phyloP scores from a whole-genome alignment of 1,140 invertebrate species.

The Caenorhabditis briggsae region DNA sequence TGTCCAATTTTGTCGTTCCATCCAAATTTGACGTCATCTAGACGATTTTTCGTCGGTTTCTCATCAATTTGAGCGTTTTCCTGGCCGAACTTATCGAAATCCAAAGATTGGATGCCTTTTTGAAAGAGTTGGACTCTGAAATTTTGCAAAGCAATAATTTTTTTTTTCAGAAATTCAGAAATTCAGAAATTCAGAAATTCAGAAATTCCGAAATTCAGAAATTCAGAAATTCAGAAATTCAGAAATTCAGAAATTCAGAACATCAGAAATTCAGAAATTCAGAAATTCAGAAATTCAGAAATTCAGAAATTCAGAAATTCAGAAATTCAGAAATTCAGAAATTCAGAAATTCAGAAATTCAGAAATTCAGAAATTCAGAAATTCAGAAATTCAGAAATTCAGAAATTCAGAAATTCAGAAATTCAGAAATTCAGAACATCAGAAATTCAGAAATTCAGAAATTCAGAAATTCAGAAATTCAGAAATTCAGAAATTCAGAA shows the following conservation, averaged over 20 bases:
- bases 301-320: background rate
- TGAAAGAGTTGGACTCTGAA: constrained; percentile 36
- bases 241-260: background rate
- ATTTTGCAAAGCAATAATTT: background rate
- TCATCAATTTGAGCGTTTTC: constrained; percentile 8
- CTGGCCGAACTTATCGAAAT: constrained; percentile 8
- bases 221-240: background rate
- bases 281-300: background rate
- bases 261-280: background rate
- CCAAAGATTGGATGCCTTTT: constrained; percentile 48
- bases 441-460: background rate
- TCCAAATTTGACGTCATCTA: constrained; percentile 10
- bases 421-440: constrained; percentile 3
- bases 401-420: background rate
- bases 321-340: constrained; percentile 19
- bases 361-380: background rate
- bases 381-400: background rate
- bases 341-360: background rate
- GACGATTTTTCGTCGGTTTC: constrained; percentile 14
- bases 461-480: background rate
- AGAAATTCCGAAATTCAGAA: background rate
- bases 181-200: background rate
- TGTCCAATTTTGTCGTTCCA: constrained; percentile 23
- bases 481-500: background rate
- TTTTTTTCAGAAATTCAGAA: background rate